Conservation (phyloP, 2,888 invertebrate species). For the Hypena proboscidalis region DNA sequence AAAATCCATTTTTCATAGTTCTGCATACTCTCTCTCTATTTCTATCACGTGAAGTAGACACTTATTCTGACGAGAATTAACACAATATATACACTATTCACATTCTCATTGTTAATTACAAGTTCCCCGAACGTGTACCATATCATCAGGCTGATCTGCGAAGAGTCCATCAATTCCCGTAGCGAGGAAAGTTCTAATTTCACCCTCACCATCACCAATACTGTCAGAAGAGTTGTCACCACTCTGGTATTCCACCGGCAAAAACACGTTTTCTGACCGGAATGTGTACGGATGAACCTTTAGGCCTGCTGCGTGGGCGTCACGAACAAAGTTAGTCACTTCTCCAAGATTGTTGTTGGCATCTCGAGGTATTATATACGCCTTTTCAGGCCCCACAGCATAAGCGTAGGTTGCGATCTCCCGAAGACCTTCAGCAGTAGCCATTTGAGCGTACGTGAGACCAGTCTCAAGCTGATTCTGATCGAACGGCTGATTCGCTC, state of each 20-base stretch:
- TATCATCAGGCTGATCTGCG: slow-evolving; percentile 72
- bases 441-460: slow-evolving; percentile 73
- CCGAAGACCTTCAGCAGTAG: slow-evolving; percentile 66
- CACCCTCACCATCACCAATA: slow-evolving; percentile 64
- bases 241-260: slow-evolving; percentile 67
- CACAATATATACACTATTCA: background rate
- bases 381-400: slow-evolving; percentile 75
- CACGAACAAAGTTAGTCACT: slow-evolving; percentile 63
- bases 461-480: slow-evolving; percentile 56
- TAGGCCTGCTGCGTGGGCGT: slow-evolving; percentile 70
- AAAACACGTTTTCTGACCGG: slow-evolving; percentile 67
- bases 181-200: slow-evolving; percentile 61
- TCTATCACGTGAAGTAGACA: background rate
- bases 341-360: slow-evolving; percentile 56
- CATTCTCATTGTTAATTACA: slow-evolving; percentile 32
- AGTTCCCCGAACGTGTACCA: slow-evolving; percentile 54
- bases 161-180: slow-evolving; percentile 76
- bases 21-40: too few relatives aligned
- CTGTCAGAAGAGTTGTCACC: slow-evolving; percentile 50
- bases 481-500: slow-evolving; percentile 60
- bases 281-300: slow-evolving; percentile 79
- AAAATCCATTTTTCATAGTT: too few relatives aligned
- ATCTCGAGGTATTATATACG: slow-evolving; percentile 69
- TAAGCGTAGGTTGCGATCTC: slow-evolving; percentile 73
- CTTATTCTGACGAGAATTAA: background rate